Evolutionary conservation across 2,113 vertebrate genomes (phyloP).

Genomic region (Morone saxatilis): DNA sequence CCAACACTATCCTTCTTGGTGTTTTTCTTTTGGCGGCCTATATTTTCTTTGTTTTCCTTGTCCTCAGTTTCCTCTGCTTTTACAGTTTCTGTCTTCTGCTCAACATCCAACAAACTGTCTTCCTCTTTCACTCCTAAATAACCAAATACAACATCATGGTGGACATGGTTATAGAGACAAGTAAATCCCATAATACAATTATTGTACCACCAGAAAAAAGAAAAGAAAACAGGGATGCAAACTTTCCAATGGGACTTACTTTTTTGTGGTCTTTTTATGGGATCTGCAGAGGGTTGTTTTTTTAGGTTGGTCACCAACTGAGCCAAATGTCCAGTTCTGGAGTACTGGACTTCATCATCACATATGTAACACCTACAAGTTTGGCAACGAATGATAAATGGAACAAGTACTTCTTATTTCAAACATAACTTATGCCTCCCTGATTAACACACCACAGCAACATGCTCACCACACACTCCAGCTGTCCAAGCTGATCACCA

Average conservation of each 20-base stretch:
- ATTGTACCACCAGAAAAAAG: background rate
- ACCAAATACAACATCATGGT: background rate
- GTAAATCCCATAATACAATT: background rate
- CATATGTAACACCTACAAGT: constrained; percentile 93
- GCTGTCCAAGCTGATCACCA: constrained; percentile 92
- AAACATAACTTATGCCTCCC: background rate
- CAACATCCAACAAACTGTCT: constrained; percentile 30
- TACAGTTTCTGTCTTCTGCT: constrained; percentile 43
- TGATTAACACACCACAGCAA: background rate
- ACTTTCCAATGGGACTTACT: constrained; percentile 79
- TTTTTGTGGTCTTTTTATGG: constrained; percentile 67
- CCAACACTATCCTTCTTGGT: constrained; percentile 76
- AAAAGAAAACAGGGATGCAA: background rate
- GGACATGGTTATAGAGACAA: background rate
- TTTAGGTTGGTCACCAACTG: constrained; percentile 91
- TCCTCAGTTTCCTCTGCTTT: constrained; percentile 73
- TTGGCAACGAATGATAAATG: constrained; percentile 12
- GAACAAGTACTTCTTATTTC: background rate
- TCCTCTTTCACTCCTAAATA: constrained; percentile 69
- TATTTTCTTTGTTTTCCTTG: constrained; percentile 81
- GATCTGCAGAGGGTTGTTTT: constrained; percentile 83
- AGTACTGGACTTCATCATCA: constrained; percentile 90
- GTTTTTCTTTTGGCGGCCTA: constrained; percentile 82
- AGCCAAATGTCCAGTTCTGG: constrained; percentile 87
- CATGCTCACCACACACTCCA: constrained; percentile 93